Evolutionary conservation across 2,113 vertebrate species (phyloP).

Genomic region (Xiphophorus maculatus): DNA sequence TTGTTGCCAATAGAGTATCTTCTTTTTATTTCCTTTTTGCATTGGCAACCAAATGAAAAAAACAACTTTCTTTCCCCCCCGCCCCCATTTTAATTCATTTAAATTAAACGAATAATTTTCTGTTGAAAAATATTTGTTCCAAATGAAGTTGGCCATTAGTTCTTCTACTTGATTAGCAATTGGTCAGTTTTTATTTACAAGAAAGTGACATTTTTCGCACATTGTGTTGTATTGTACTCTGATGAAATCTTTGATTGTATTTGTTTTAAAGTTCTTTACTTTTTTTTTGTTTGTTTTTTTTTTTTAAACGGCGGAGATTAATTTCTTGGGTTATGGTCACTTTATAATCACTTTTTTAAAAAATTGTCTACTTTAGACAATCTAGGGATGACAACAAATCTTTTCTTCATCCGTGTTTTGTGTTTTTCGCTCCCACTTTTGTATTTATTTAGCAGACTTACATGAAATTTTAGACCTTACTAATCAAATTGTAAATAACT

Average conservation of each 20-base stretch:
- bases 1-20: neutral
- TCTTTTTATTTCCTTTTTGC: constrained; percentile 8
- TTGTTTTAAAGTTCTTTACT: constrained; percentile 25
- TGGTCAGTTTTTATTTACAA: constrained; percentile 20
- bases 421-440: constrained; percentile 75
- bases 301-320: constrained; percentile 9
- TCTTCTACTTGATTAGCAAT: neutral
- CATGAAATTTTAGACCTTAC: constrained; percentile 78
- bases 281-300: constrained; percentile 30
- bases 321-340: constrained; percentile 44
- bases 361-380: constrained; percentile 64
- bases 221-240: constrained; percentile 26
- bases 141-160: constrained; percentile 20
- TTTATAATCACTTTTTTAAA: constrained; percentile 45
- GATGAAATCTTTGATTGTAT: constrained; percentile 39
- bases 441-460: constrained; percentile 85
- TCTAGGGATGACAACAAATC: constrained; percentile 55
- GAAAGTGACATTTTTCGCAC: constrained; percentile 26
- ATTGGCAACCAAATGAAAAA: constrained; percentile 18
- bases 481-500: constrained; percentile 88
- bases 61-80: too few relatives aligned
- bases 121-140: neutral
- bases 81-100: neutral
- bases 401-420: constrained; percentile 57
- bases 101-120: neutral